Base-by-base conservation (phyloP, 2,888 invertebrate genomes). In the Pinctada fucata region DNA sequence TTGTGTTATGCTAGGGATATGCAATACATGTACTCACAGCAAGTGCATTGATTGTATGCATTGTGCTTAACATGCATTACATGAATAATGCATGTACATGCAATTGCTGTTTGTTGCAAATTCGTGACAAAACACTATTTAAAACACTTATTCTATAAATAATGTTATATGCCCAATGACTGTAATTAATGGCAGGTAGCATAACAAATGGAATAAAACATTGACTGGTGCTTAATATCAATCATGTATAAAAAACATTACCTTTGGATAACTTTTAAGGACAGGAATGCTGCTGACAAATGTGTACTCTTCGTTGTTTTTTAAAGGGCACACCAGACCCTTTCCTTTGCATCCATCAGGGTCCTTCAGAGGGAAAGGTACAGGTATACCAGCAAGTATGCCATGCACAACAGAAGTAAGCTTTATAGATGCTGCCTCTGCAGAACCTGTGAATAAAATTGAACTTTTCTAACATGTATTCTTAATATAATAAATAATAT, bases 321-420 rank as follows among this genome's bases (percentile, higher is more conserved):
- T 94, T n/a, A 97, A 87, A 0, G 97, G 97, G 87, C 97, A 97
- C 2, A 91, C 89, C 10, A 97, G 90, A 95, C 84, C 94, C 94
- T 81, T 83, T 88, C 95, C 93, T 64, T 94, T 92, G 90, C 97
- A 97, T 0, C 95, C 96, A 91, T 97, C 94, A 0, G 95, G 94
- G 90, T 96, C 95, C 45, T 95, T 93, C 80, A 97, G 91, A 6
- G 95, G 94, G 92, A 96, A 97, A 1, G 96, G 96, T 82, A 96
- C 94, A 0, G 95, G 95, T 58, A 96, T 93, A 78, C 95, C 95
- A 93, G 95, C 94, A 65, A 97, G 94, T 78, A 96, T 93, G 1
- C 97, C 97, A 92, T 96, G 95, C 0, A 97, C 96, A 3, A 79
- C 76, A 52, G 81, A 72, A 5, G 16, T 73, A 2, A 73, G 65